A percentile compares a stretch with the other conserved stretches of the same genome.
phyloP scores from a whole-genome alignment of 2,888 invertebrate genomes.

The Cephus pygmeus region DNA sequence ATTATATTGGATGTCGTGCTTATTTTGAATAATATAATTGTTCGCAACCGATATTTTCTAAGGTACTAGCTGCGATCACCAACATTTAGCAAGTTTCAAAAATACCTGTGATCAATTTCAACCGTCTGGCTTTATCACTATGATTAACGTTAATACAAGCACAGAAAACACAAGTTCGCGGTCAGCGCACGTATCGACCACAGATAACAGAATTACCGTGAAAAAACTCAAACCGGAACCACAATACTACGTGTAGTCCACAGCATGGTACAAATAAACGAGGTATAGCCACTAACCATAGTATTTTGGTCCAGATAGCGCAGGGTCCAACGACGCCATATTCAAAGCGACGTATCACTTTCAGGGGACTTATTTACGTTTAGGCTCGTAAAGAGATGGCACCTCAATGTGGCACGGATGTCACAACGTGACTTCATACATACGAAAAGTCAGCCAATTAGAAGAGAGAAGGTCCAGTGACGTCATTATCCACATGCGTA shows the following conservation, averaged over 20 bases:
- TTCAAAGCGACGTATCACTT: no score
- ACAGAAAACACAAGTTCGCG: conserved; percentile 20
- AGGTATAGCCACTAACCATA: no score
- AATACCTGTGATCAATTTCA: background rate
- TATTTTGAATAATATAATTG: conserved; percentile 33
- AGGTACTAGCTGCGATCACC: conserved; percentile 18
- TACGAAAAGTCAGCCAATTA: no score
- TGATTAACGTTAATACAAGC: background rate
- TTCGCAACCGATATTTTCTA: conserved; percentile 21
- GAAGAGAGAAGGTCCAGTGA: no score
- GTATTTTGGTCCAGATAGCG: no score
- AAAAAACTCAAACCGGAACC: conserved; percentile 1
- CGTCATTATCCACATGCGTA: no score
- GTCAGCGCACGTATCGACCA: conserved; percentile 31
- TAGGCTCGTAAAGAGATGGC: no score
- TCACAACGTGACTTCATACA: no score
- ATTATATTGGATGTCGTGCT: conserved; percentile 47
- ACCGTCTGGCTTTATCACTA: background rate
- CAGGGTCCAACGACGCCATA: no score
- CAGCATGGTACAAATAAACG: no score
- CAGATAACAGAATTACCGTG: conserved; percentile 24
- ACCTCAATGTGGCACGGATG: no score
- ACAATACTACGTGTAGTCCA: background rate
- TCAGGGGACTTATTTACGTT: no score
- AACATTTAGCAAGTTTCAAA: conserved; percentile 25